Evolutionary conservation across 2,888 invertebrate species (phyloP), one percentile per base, ranked within the genome.

Genomic region (Linnaemya tessellans): DNA sequence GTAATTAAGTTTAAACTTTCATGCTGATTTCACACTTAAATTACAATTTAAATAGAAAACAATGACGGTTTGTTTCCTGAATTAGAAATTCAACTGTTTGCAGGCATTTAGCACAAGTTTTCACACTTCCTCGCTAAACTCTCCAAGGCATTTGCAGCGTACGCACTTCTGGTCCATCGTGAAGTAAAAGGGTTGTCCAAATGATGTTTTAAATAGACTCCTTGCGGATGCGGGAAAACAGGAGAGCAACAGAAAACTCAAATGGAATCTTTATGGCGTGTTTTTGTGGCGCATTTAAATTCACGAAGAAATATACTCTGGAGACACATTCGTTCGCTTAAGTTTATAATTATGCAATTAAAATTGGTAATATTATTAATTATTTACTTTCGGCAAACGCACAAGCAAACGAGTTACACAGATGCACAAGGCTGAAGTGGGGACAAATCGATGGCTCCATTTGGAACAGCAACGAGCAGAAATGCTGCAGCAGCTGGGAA

Each of bases 281-380:
- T 56, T 65, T 30, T 49, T 64, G 30, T 71, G 13, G 54, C 4
- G 25, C 9, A 56, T 74, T 64, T 60, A 65, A 79, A 79, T 79
- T 70, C 25, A 82, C n/a, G n/a, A n/a, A 79, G 85, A 82, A 79
- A 85, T 79, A 75, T 85, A 38, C 81, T 75, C 85, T 65, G 49
- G 85, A 79, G 82, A 82, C 46, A 38, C 67, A 65, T 73, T 65
- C 58, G 71, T 64, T 9, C 60, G 51, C 56, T 60, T 79, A 71
- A 75, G 79, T 79, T 82, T 79, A 82, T 85, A 82, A 85, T 85
- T 85, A 85, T 85, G 70, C 85, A 79, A 85, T 85, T 85, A 85
- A 82, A 82, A 75, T 79, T 60, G 84, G 22, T 85, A 85, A 82
- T 82, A 70, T 82, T 82, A 82, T 85, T 82, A 85, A 85, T 85